A percentile compares a stretch with the other conserved stretches of the same genome.
These are phyloP conservation scores for Urocyon cinereoargenteus DNA, from an alignment of 2,797 vertebrate genomes.

Conservation along the genomic window DNA sequence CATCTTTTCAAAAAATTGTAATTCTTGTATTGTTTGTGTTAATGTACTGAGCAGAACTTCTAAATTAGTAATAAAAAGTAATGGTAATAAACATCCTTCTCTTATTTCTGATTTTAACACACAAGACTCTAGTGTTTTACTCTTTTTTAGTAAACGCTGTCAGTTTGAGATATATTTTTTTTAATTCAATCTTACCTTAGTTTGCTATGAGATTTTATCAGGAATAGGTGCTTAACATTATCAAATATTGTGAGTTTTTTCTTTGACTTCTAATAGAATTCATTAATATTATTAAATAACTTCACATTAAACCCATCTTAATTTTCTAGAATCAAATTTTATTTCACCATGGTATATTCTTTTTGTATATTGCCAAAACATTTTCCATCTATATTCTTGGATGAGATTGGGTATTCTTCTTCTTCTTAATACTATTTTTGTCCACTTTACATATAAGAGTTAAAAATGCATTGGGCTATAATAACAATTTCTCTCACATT, in stretches of 20 bases:
- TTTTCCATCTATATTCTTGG: neutral
- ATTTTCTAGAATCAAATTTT: neutral
- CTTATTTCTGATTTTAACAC: slow-evolving; percentile 9
- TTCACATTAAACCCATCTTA: neutral
- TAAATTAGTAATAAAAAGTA: neutral
- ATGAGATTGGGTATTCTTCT: neutral
- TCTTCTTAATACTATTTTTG: neutral
- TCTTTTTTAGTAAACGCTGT: neutral
- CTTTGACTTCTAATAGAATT: neutral
- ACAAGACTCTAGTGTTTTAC: neutral
- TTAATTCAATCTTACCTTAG: neutral
- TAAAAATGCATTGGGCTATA: neutral
- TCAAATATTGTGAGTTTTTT: neutral
- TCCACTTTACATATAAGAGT: neutral
- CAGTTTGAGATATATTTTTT: neutral
- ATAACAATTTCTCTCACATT: neutral
- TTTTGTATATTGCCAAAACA: neutral
- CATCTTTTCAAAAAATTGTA: neutral
- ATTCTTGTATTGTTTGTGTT: neutral
- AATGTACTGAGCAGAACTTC: neutral
- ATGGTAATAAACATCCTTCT: neutral
- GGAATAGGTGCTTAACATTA: neutral
- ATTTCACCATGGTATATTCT: neutral
- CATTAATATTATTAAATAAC: neutral
- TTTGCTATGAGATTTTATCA: neutral